phyloP scores from a whole-genome alignment of 2,888 invertebrate species.

The Acronicta leporina region DNA sequence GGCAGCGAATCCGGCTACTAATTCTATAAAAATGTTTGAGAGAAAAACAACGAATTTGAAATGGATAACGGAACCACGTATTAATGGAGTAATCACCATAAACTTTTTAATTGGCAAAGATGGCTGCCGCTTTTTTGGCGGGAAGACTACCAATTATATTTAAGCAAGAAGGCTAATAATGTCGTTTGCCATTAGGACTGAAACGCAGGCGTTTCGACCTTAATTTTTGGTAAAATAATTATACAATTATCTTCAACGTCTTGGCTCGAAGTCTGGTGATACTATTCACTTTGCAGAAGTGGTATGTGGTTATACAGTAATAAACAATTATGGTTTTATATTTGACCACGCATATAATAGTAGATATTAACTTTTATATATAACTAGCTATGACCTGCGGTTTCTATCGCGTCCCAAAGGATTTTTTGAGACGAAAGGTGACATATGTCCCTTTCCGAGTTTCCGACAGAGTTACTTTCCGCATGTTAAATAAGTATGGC shows the following conservation, averaged over 20 bases:
- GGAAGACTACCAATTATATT: slow-evolving; percentile 36
- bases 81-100: slow-evolving; percentile 15
- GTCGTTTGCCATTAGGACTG: slow-evolving; percentile 34
- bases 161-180: slow-evolving; percentile 23
- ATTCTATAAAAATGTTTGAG: too few species aligned
- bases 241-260: too few species aligned
- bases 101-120: slow-evolving; percentile 28
- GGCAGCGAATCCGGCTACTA: background rate
- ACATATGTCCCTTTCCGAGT: too few species aligned
- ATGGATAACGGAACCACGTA: slow-evolving; percentile 4
- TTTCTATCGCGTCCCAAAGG: too few species aligned
- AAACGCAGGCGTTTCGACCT: background rate
- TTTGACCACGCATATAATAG: too few species aligned
- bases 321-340: too few species aligned
- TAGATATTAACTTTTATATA: too few species aligned
- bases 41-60: slow-evolving; percentile 1
- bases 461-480: too few species aligned
- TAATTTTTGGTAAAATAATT: background rate
- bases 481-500: too few species aligned
- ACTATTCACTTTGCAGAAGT: background rate
- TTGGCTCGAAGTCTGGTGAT: background rate
- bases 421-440: too few species aligned
- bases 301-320: background rate
- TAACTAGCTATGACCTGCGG: too few species aligned
- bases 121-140: slow-evolving; percentile 25